A percentile compares a stretch with the other conserved stretches of the same genome.
phyloP scores from a whole-genome alignment of 2,113 vertebrate species.

The Podarcis muralis region DNA sequence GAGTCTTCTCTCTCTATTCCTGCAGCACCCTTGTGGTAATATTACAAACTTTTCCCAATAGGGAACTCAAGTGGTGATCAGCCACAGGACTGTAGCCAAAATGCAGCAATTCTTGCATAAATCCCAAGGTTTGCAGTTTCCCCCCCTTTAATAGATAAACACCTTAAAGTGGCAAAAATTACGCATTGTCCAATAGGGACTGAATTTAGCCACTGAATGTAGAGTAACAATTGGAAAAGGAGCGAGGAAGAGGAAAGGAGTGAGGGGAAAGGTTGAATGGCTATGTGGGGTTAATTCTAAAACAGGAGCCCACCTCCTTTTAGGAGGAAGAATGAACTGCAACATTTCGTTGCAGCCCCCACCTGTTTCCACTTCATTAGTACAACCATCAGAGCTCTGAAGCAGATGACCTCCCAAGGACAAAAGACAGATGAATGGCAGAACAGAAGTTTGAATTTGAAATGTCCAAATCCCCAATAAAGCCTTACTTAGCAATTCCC shows the following conservation, averaged over 20 bases:
- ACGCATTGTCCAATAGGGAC: too few species aligned
- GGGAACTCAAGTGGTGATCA: too few species aligned
- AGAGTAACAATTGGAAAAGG: background rate
- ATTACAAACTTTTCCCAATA: background rate
- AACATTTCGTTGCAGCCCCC: too few species aligned
- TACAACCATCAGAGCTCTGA: background rate
- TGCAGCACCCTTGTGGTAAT: background rate
- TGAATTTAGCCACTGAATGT: background rate
- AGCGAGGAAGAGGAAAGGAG: background rate
- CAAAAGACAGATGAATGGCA: background rate
- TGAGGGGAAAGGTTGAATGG: background rate
- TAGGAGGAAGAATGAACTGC: too few species aligned
- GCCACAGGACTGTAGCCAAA: too few species aligned
- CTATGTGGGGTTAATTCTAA: background rate
- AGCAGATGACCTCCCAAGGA: background rate
- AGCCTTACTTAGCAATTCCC: too few species aligned
- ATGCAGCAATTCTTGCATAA: too few species aligned
- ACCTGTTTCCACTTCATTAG: background rate
- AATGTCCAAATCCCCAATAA: too few species aligned
- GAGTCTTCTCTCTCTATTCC: background rate
- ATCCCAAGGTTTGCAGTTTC: too few species aligned
- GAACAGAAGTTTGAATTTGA: background rate
- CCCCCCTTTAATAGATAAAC: too few species aligned
- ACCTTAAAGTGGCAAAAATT: too few species aligned
- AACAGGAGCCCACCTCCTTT: background rate